Evolutionary conservation across 2,888 invertebrate genomes (phyloP), one percentile per base, ranked within the genome.

Genomic region (Metacarcinus magister): DNA sequence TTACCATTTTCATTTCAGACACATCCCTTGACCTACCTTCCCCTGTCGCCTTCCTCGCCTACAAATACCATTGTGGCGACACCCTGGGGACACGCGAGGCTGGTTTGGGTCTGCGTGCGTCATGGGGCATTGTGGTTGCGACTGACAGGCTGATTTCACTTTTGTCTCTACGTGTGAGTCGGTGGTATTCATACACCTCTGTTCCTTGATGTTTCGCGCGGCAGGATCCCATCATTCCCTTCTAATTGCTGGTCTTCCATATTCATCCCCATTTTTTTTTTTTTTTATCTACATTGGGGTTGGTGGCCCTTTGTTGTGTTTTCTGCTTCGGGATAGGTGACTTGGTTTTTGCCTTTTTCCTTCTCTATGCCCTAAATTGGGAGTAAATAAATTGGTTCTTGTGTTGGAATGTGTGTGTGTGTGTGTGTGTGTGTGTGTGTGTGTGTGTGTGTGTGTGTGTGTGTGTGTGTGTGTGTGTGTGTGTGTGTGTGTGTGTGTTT

Each of bases 91-190:
- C 82, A 82, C 32, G 32, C 32, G 82, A 32, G 82, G 10, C 82
- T 10, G 82, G 82, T 82, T 28, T 82, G 32, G 82, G 82, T 32
- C 82, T 13, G 10, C 32, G 82, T 23, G 32, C 82, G 82, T 82
- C 82, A 82, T 82, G 82, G 82, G 32, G 28, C 10, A 82, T 82
- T 82, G 82, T 82, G 82, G 82, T 7, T 8, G 32, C 82, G 82
- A 82, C 82, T 82, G 82, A 82, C 82, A 28, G 82, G 82, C 82
- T 32, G 28, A 32, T 82, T 82, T 32, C 82, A 82, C 32, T 82
- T 10, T 67, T 67, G 67, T 67, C n/a, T 67, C 19, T 67, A 67
- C n/a, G 23, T 67, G 82, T 82, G 82, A 10, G 28, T 7, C 5
- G 82, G 7, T 32, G 82, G 82, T 13, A 82, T 82, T 82, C 82